A percentile compares a stretch with the other conserved stretches of the same genome.
phyloP scores from a whole-genome alignment of 2,113 vertebrate genomes.

The Natator depressus region DNA sequence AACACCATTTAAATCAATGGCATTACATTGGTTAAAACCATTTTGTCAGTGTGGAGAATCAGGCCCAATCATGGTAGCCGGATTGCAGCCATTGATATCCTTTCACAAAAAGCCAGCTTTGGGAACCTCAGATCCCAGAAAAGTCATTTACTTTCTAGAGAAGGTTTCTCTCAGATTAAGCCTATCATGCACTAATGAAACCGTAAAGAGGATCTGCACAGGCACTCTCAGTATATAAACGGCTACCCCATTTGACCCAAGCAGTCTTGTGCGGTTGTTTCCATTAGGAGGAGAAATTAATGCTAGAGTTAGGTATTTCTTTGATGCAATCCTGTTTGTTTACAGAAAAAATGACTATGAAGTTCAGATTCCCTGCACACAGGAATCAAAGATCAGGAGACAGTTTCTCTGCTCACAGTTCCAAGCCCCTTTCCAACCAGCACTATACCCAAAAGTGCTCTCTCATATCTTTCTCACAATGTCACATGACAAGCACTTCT shows the following conservation, averaged over 20 bases:
- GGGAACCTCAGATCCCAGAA: not conserved
- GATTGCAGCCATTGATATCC: not conserved
- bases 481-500: not conserved
- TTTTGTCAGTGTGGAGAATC: not conserved
- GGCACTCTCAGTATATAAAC: not conserved
- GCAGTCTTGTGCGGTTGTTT: not conserved
- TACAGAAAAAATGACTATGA: not conserved
- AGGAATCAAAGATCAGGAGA: not conserved
- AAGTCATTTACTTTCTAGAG: not conserved
- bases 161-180: not conserved
- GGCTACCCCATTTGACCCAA: not conserved
- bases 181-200: not conserved
- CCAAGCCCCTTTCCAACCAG: not conserved
- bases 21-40: not conserved
- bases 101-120: not conserved
- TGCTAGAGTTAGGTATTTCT: not conserved
- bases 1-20: not conserved
- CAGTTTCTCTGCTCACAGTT: not conserved
- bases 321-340: not conserved
- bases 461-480: not conserved
- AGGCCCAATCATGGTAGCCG: not conserved
- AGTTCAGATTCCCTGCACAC: not conserved
- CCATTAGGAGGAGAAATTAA: not conserved
- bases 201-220: not conserved
- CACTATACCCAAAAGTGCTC: not conserved